Evolutionary conservation across 2,797 vertebrate species (phyloP), one percentile per base, ranked within the genome.

Genomic region (Chromis chromis): DNA sequence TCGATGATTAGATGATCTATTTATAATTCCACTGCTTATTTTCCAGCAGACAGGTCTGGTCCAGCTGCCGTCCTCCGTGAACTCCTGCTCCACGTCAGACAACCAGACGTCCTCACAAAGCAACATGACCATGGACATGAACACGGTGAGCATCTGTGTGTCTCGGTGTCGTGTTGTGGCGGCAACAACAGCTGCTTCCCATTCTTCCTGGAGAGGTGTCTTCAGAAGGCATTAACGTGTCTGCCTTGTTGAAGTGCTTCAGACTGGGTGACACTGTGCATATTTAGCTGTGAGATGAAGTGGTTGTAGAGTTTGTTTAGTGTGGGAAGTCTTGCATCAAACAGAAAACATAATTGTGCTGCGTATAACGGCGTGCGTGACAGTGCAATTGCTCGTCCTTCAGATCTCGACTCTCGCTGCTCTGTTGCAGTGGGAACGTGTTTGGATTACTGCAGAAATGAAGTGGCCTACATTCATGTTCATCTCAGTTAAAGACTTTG

Each of bases 81-180:
- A 82, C 85, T 88, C 90, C 74, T 88, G 92, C 83, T 92, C 95
- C 0, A 92, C 95, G 2, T 90, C 96, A 3, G 96, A 95, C 25
- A 96, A 85, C 89, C 94, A 97, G 61, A 94, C 60, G 3, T 83
- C 89, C 42, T 76, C 91, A 48, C 96, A 96, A 66, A 90, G 93
- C 0, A 94, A 94, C 1, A 90, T 96, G 93, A 95, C 94, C 1
- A 95, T 97, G 2, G 97, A 98, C 88, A 95, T 97, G 86, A 93
- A 95, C 88, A 93, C 94, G 94, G 97, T 98, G 91, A 96, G 91
- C 53, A 42, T 6, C 16, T 21, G 42, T 21, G 2, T 17, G 31
- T 40, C 36, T n/a, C 4, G 5, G 6, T 27, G 9, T 6, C 25
- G 12, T 33, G 25, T 54, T 65, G 42, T n/a, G 49, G 65, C 25